These are phyloP conservation scores for Camptogramma bilineatum DNA, from an alignment of 2,888 invertebrate species.

Conservation along the genomic window DNA sequence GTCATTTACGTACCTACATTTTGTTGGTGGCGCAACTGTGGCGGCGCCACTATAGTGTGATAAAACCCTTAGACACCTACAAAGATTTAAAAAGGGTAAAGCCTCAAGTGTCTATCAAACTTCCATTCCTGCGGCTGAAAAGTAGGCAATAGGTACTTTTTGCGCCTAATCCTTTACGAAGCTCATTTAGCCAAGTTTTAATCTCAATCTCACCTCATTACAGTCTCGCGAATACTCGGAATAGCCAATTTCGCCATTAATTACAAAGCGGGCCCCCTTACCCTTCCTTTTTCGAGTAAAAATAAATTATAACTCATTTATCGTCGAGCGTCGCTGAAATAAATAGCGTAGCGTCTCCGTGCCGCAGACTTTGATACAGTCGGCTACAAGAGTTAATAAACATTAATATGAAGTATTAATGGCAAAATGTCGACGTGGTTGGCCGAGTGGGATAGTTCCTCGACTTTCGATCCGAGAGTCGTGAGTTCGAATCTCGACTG, in stretches of 20 bases:
- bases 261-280: conserved; percentile 72
- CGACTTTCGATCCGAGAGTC: too few relatives aligned
- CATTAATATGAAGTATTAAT: background rate
- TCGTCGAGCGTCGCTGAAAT: conserved; percentile 54
- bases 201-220: conserved; percentile 85
- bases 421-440: too few relatives aligned
- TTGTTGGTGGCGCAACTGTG: too few relatives aligned
- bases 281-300: conserved; percentile 82
- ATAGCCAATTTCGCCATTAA: conserved; percentile 84
- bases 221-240: conserved; percentile 81
- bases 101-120: conserved; percentile 55
- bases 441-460: too few relatives aligned
- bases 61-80: too few relatives aligned
- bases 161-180: conserved; percentile 73
- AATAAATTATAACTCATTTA: conserved; percentile 85
- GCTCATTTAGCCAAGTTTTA: conserved; percentile 81
- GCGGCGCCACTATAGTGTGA: background rate
- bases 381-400: background rate
- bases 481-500: too few relatives aligned
- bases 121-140: conserved; percentile 56
- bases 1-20: too few relatives aligned
- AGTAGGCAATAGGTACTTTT: conserved; percentile 46
- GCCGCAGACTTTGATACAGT: conserved; percentile 11
- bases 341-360: conserved; percentile 49
- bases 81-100: background rate